Percentiles rank a stretch among this genome's conserved stretches.
Conservation (phyloP, 2,113 vertebrate genomes). For the Erythrocercus mccallii region DNA sequence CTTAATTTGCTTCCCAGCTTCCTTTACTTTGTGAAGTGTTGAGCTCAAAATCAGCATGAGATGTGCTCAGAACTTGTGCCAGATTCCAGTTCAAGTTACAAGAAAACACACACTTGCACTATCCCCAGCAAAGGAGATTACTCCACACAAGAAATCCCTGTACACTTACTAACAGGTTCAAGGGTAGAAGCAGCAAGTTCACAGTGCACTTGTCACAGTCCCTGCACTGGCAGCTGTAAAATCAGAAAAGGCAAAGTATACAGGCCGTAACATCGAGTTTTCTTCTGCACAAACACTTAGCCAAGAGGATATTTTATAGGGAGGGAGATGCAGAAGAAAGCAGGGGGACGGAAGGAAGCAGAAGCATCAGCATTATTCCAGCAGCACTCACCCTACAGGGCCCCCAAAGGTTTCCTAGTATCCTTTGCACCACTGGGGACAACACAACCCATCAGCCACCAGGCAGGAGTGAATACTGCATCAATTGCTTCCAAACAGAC, state of each 20-base stretch:
- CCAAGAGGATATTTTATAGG: background rate
- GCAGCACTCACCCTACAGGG: background rate
- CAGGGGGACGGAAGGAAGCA: background rate
- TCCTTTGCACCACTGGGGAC: background rate
- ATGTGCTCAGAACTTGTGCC: background rate
- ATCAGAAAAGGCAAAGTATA: background rate
- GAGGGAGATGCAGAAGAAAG: too few species aligned
- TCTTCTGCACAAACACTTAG: background rate
- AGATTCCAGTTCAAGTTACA: background rate
- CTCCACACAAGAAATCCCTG: background rate
- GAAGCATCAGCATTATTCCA: background rate
- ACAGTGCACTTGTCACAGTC: background rate
- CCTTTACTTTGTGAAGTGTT: background rate
- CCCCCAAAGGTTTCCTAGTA: background rate
- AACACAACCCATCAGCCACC: background rate
- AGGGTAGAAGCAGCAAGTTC: background rate
- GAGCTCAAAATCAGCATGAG: background rate
- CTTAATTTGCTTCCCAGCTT: background rate
- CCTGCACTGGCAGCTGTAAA: background rate
- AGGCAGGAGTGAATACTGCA: background rate
- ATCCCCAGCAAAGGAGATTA: background rate
- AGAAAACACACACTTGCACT: background rate
- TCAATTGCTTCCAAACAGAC: background rate
- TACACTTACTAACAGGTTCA: background rate
- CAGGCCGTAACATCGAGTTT: background rate